Evolutionary conservation across 1,140 invertebrate genomes (phyloP).

Genomic region (Rhopalosiphum maidis): DNA sequence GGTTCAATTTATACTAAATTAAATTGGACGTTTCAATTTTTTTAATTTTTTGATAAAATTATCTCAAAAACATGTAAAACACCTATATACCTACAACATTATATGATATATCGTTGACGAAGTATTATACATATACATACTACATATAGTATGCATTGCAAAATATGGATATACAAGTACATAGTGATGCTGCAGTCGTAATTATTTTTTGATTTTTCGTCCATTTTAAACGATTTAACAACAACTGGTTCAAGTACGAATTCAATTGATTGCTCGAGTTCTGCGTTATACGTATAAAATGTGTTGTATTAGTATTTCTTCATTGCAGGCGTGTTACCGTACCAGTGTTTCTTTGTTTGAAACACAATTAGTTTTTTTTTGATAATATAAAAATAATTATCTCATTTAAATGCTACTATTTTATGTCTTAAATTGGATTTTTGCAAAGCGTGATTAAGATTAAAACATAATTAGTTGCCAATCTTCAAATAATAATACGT

Average conservation of each 20-base stretch:
- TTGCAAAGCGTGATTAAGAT: background rate
- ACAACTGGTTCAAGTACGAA: conserved; percentile 40
- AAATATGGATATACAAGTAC: background rate
- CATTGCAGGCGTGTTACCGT: background rate
- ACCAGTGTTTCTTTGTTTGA: conserved; percentile 10
- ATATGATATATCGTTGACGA: background rate
- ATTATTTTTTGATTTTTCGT: background rate
- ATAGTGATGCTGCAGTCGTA: background rate
- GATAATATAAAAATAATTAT: background rate
- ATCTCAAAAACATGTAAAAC: no score
- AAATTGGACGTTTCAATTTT: background rate
- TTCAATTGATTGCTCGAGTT: background rate
- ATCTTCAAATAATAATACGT: background rate
- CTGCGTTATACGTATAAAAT: background rate
- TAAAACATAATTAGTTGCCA: conserved; percentile 27
- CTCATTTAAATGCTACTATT: background rate
- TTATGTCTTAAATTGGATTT: background rate
- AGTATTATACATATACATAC: background rate
- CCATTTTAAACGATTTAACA: background rate
- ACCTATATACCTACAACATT: no score
- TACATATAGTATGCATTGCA: background rate
- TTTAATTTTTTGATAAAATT: no score
- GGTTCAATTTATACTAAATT: background rate
- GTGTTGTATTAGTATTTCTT: background rate
- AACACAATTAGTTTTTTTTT: background rate